phyloP scores from a whole-genome alignment of 2,797 vertebrate genomes.

The Esox lucius region DNA sequence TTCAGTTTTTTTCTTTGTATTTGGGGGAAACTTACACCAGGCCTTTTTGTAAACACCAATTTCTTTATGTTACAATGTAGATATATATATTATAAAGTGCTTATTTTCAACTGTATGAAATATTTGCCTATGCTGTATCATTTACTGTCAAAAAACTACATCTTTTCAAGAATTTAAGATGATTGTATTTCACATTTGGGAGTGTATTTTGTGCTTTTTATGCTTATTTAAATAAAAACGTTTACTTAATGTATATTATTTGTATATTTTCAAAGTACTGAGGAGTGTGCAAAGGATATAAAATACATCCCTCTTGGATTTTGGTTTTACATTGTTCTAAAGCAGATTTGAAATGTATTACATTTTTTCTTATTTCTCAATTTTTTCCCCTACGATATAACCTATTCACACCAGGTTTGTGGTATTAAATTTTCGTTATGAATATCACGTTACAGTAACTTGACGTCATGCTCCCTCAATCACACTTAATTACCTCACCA shows the following conservation, averaged over 20 bases:
- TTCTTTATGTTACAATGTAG: constrained; percentile 74
- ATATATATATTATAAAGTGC: constrained; percentile 77
- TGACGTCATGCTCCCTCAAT: no score
- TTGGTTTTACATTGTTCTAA: no score
- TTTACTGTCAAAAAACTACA: constrained; percentile 15
- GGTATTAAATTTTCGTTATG: no score
- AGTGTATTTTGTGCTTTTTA: constrained; percentile 64
- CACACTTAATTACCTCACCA: no score
- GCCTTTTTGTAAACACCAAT: constrained; percentile 34
- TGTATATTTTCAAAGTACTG: constrained; percentile 1
- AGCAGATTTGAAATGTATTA: no score
- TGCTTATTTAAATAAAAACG: constrained; percentile 71
- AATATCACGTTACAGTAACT: no score
- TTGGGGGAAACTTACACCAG: constrained; percentile 46
- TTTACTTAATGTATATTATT: constrained; percentile 49
- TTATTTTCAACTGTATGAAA: constrained; percentile 65
- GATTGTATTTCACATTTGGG: constrained; percentile 55
- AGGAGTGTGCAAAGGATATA: not conserved
- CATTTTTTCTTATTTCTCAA: no score
- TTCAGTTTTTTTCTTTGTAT: constrained; percentile 23
- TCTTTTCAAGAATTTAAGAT: constrained; percentile 48
- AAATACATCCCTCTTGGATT: not conserved
- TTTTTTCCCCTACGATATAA: no score
- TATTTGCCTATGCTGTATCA: constrained; percentile 55
- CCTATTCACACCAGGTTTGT: no score